Evolutionary conservation across 2,797 vertebrate genomes (phyloP).

Genomic region (Melanotaenia pygmaea): DNA sequence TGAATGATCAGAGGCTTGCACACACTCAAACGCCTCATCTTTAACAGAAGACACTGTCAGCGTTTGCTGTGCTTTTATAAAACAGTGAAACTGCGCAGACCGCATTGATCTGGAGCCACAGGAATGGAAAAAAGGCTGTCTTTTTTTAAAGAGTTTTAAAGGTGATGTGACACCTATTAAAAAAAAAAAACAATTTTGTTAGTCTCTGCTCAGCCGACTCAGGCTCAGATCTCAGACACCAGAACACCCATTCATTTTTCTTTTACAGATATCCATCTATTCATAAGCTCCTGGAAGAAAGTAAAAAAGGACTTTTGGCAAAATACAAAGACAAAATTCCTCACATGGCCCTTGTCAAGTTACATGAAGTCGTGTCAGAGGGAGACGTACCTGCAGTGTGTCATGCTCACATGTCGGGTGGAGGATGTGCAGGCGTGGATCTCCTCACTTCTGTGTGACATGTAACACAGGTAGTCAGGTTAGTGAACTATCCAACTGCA

Average conservation of each 20-base stretch:
- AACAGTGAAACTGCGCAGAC: slow-evolving; percentile 57
- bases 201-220: slow-evolving; percentile 48
- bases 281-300: slow-evolving; percentile 47
- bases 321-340: slow-evolving; percentile 47
- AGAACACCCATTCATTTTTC: slow-evolving; percentile 38
- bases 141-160: slow-evolving; percentile 50
- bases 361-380: slow-evolving; percentile 45
- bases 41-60: slow-evolving; percentile 47
- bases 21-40: slow-evolving; percentile 29
- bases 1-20: slow-evolving; percentile 25
- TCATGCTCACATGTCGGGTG: slow-evolving; percentile 81
- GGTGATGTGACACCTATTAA: slow-evolving; percentile 62
- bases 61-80: slow-evolving; percentile 42
- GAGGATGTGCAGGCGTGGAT: slow-evolving; percentile 82
- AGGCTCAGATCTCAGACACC: slow-evolving; percentile 44
- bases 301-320: slow-evolving; percentile 43
- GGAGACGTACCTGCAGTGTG: slow-evolving; percentile 79
- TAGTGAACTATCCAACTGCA: background rate
- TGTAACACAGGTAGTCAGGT: slow-evolving; percentile 11
- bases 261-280: slow-evolving; percentile 54
- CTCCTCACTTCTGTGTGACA: slow-evolving; percentile 66
- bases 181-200: slow-evolving; percentile 53
- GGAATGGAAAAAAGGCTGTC: slow-evolving; percentile 48
- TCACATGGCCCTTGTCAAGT: slow-evolving; percentile 81
- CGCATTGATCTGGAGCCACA: slow-evolving; percentile 51